These are phyloP conservation scores for Dermatemys mawii DNA, from an alignment of 2,113 vertebrate genomes.

Conservation along the genomic window DNA sequence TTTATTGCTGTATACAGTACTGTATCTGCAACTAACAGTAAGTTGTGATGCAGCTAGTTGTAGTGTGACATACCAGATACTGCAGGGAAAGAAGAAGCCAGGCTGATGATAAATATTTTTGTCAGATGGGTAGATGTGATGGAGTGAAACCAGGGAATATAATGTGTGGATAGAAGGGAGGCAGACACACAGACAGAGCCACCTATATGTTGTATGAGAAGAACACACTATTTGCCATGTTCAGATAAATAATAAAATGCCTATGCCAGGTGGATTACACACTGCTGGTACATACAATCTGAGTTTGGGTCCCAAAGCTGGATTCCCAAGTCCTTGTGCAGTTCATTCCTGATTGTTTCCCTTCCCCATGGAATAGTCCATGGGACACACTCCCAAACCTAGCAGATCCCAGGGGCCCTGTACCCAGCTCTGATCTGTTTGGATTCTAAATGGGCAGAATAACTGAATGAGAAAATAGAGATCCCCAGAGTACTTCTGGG, in stretches of 20 bases:
- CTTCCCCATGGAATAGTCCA: background rate
- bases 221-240: background rate
- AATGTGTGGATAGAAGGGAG: background rate
- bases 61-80: accelerated
- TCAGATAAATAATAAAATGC: background rate
- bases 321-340: background rate
- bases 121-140: background rate
- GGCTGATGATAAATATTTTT: accelerated
- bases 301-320: background rate
- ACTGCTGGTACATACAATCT: background rate
- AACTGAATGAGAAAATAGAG: background rate
- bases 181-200: background rate
- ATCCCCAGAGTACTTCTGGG: background rate
- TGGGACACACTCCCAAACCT: background rate
- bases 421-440: background rate
- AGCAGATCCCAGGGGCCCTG: background rate
- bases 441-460: background rate
- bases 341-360: background rate
- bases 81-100: background rate
- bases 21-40: background rate
- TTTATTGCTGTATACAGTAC: background rate
- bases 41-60: accelerated
- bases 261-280: background rate
- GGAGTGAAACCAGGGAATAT: background rate
- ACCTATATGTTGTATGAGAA: background rate